Base-by-base conservation (phyloP, 92 coral and sea anemone species). In the Chrysogorgia sp. region DNA sequence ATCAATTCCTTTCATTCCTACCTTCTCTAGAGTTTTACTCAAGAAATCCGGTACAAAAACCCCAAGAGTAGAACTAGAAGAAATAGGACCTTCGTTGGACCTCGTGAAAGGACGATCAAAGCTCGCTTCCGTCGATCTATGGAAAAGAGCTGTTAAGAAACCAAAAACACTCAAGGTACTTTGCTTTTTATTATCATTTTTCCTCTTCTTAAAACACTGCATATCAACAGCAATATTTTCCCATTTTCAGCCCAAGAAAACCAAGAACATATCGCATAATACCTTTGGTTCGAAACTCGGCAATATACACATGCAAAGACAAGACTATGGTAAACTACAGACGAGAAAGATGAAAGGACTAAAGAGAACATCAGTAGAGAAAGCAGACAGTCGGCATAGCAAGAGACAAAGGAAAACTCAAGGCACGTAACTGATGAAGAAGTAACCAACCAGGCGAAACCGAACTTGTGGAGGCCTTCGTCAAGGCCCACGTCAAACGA, bases 311-410 rank as follows among this genome's bases (percentile, higher is more conserved):
- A 94, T 94, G 98, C 83, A 92, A 63, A 60, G 98, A 58, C 98
- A 94, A 62, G 96, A 94, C 72, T 94, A 94, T 55, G 41, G 71
- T 52, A 91, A 91, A 71, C 80, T 94, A 67, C 98, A 94, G 74
- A 94, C 97, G 49, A 86, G 98, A 34, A 94, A 94, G 80, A 85
- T 94, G 69, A 94, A 91, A 45, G 98, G 98, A 61, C 90, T 94
- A 17, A 94, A 94, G 67, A 79, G 98, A 78, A 61, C 53, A 53
- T n/a, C 79, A 0, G 65, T 20, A 9, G 9, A 56, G 7, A 21
- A 72, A 19, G 28, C 53, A 24, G 64, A 72, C 40, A 72, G 34
- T 23, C 40, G 52, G 8, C 63, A 59, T 50, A 34, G 65, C 31
- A 72, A 55, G 52, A 72, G 34, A 40, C 79, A 55, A n/a, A 72